Evolutionary conservation across 2,888 invertebrate species (phyloP).

Genomic region (Xestia rhomboidea): DNA sequence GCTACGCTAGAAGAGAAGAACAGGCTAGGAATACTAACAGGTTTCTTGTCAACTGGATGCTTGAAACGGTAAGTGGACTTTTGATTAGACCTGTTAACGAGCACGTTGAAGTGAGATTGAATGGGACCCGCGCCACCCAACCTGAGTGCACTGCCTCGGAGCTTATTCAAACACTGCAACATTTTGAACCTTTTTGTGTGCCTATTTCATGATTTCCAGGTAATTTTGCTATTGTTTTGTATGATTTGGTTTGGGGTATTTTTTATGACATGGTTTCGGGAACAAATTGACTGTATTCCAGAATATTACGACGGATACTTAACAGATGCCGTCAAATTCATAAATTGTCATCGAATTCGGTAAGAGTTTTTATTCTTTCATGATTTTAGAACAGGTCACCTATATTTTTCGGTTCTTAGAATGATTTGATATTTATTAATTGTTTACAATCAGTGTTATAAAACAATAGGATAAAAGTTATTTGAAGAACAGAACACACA

Average conservation of each 20-base stretch:
- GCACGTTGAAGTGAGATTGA: conserved; percentile 32
- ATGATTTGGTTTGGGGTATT: conserved; percentile 19
- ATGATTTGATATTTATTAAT: not conserved
- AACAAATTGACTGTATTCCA: conserved; percentile 7
- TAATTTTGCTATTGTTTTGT: conserved; percentile 25
- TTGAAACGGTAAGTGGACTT: conserved; percentile 67
- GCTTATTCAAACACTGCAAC: conserved; percentile 49
- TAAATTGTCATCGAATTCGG: not conserved
- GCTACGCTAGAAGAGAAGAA: not conserved
- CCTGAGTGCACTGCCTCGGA: conserved; percentile 30
- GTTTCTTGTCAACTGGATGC: conserved; percentile 70
- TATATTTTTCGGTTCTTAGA: not conserved
- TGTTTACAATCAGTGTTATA: not conserved
- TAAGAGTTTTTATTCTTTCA: conserved; percentile 1
- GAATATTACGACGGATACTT: conserved; percentile 37
- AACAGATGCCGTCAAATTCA: not conserved
- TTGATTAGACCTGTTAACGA: conserved; percentile 67
- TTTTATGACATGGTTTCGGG: conserved; percentile 49
- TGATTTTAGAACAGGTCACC: not conserved
- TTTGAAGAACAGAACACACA: not conserved
- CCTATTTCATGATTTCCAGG: conserved; percentile 50
- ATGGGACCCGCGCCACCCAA: not conserved
- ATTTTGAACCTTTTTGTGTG: conserved; percentile 42
- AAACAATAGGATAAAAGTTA: not conserved
- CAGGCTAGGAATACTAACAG: conserved; percentile 67